These are phyloP conservation scores for Silurus meridionalis DNA, from an alignment of 2,113 vertebrate genomes.

Conservation along the genomic window DNA sequence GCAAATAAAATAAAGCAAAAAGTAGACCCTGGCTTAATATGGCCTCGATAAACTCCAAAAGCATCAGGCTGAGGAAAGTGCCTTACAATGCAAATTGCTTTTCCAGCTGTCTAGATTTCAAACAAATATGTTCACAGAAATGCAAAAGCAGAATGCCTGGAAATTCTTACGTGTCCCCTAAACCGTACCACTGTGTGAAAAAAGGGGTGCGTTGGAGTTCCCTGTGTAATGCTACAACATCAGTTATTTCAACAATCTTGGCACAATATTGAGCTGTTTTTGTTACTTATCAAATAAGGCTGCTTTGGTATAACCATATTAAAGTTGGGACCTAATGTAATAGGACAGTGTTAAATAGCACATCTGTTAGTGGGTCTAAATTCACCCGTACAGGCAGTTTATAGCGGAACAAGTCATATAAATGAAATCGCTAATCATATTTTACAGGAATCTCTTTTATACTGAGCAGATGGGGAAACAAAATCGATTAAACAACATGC, in stretches of 20 bases:
- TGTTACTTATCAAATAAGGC: not conserved
- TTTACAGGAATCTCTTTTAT: conserved; percentile 34
- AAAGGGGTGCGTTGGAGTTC: not conserved
- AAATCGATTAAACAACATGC: conserved; percentile 34
- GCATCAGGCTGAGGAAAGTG: conserved; percentile 7
- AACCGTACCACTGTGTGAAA: not conserved
- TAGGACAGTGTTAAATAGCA: not conserved
- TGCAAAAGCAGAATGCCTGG: conserved; percentile 62
- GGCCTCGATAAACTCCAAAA: not conserved
- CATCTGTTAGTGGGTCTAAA: not conserved
- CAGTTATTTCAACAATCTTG: not conserved
- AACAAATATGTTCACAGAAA: conserved; percentile 69
- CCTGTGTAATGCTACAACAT: not conserved
- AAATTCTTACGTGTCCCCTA: not conserved
- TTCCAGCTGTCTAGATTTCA: conserved; percentile 57
- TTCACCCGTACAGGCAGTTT: conserved; percentile 22
- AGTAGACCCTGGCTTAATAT: not conserved
- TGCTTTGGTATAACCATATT: not conserved
- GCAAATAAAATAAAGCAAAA: not conserved
- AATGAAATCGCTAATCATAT: conserved; percentile 18
- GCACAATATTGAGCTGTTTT: not conserved
- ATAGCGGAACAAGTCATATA: conserved; percentile 18
- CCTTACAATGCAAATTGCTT: conserved; percentile 66
- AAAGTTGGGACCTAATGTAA: not conserved
- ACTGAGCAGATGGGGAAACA: not conserved